phyloP scores from a whole-genome alignment of 2,888 invertebrate genomes.

The Rhamphomyia laevipes region DNA sequence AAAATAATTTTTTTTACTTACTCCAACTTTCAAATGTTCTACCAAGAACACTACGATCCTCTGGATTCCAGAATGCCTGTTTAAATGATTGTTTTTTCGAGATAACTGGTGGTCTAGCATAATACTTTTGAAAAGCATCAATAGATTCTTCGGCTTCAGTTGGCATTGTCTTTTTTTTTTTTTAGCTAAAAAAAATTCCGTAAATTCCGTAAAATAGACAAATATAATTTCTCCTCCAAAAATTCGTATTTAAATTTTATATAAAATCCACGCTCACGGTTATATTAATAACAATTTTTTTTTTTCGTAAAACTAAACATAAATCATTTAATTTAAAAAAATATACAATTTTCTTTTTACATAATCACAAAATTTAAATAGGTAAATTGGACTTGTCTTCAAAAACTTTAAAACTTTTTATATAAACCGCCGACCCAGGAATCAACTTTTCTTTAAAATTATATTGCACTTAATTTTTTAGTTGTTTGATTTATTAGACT shows the following conservation, averaged over 20 bases:
- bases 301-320: background rate
- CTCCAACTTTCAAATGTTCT: constrained; percentile 73
- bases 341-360: too few relatives aligned
- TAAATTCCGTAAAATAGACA: too few relatives aligned
- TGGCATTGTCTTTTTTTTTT: constrained; percentile 24
- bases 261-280: too few relatives aligned
- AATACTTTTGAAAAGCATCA: constrained; percentile 54
- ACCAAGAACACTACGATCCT: constrained; percentile 61
- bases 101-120: constrained; percentile 49
- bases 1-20: constrained; percentile 48
- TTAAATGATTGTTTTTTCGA: constrained; percentile 47
- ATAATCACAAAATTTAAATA: too few relatives aligned
- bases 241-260: too few relatives aligned
- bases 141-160: constrained; percentile 38
- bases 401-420: too few relatives aligned
- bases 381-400: too few relatives aligned
- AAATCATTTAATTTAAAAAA: background rate
- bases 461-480: too few relatives aligned
- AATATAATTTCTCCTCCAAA: too few relatives aligned
- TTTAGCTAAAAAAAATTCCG: background rate
- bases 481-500: too few relatives aligned
- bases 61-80: constrained; percentile 64
- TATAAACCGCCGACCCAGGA: too few relatives aligned
- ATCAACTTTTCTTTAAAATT: too few relatives aligned
- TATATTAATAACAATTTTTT: background rate